Evolutionary conservation across 1,140 invertebrate species (phyloP), one percentile per base, ranked within the genome.

Genomic region (Bombyx mandarina): DNA sequence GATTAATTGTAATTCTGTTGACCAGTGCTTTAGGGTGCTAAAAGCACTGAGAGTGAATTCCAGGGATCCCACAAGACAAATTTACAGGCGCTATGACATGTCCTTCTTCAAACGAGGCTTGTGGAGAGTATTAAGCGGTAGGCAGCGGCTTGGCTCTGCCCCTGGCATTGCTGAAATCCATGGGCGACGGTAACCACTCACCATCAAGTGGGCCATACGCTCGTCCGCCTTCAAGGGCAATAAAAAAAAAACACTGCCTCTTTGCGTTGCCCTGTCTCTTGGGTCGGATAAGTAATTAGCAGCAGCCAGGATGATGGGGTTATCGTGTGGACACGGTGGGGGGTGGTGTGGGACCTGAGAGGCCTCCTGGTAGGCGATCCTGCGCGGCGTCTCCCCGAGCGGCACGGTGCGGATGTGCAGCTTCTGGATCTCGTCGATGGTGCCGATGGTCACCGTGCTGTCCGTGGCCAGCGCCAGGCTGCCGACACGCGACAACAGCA

Each of bases 361-460:
- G 4, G 92, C 90, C 78, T 99, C 97, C 82, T 99, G 98, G 83
- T 99, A 98, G 2, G 97, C 94, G 67, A 99, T 99, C 56, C 97
- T 88, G 63, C 96, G 90, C 0, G 98, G 97, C 1, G 97, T 96
- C 89, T 99, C 98, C 7, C 95, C 95, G 1, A 99, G 85, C 0
- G 95, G 95, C 42, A 99, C 96, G 1, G 97, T 99, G 45, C 97
- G 88, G 65, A 99, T 99, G 80, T 99, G 98, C 42, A 99, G 83
- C 78, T 99, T 99, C 86, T 99, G 98, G 66, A 99, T 99, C 88
- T 99, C 98, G 89, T 99, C 98, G 68, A 99, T 99, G 0, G 97
- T 99, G 45, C 99, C 98, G 75, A 99, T 96, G 1, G 98, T 97
- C 0, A 99, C 92, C 0, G 95, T 95, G 68, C 92, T 95, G 71